phyloP scores from a whole-genome alignment of 2,113 vertebrate species.

The Sula dactylatra region DNA sequence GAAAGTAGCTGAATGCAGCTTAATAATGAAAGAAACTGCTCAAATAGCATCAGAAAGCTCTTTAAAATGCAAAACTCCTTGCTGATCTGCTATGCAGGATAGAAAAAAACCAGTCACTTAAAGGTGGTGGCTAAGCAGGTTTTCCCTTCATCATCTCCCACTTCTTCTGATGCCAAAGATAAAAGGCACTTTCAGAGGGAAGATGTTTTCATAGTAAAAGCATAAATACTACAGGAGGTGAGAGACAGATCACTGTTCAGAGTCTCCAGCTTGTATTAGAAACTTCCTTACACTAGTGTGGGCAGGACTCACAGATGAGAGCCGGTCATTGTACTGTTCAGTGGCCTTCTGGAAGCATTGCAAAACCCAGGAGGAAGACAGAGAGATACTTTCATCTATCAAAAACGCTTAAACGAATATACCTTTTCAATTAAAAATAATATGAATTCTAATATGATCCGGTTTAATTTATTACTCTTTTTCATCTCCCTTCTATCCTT shows the following conservation, averaged over 20 bases:
- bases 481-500: neutral
- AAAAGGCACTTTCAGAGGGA: neutral
- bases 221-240: neutral
- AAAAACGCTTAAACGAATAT: neutral
- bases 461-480: neutral
- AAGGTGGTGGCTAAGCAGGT: neutral
- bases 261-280: neutral
- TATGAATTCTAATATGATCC: neutral
- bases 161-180: conserved; percentile 35
- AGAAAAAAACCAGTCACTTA: neutral
- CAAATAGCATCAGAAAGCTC: conserved; percentile 34
- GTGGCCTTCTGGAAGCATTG: neutral
- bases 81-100: neutral
- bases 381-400: neutral
- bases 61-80: conserved; percentile 28
- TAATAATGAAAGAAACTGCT: conserved; percentile 47
- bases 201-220: conserved; percentile 10
- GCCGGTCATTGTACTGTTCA: neutral
- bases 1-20: neutral
- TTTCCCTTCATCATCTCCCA: conserved; percentile 15
- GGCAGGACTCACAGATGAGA: neutral
- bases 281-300: neutral
- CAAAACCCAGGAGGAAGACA: neutral
- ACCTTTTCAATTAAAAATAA: neutral
- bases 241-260: neutral